These are phyloP conservation scores for Acanthochromis polyacanthus DNA, from an alignment of 2,113 vertebrate genomes.

Conservation along the genomic window DNA sequence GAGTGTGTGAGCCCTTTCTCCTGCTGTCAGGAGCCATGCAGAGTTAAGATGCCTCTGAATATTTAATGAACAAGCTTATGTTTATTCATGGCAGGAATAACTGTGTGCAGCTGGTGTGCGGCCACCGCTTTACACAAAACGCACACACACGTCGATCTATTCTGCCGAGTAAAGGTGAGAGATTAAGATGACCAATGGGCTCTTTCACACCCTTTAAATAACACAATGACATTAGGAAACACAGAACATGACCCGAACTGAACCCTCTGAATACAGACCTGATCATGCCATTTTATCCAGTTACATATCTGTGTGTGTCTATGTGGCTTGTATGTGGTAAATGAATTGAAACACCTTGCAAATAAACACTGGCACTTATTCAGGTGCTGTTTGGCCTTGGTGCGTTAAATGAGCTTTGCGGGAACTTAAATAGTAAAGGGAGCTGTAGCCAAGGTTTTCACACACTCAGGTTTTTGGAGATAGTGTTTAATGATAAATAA, in stretches of 20 bases:
- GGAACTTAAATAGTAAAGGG: neutral
- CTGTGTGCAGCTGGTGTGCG: constrained; percentile 59
- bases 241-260: constrained; percentile 24
- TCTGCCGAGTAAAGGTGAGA: constrained; percentile 60
- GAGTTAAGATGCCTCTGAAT: constrained; percentile 82
- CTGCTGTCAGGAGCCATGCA: constrained; percentile 79
- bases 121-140: constrained; percentile 24
- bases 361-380: constrained; percentile 16
- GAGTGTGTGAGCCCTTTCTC: constrained; percentile 77
- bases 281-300: neutral
- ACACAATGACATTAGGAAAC: constrained; percentile 12
- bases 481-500: neutral
- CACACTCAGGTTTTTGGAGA: neutral
- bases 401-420: constrained; percentile 1
- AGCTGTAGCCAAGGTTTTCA: neutral
- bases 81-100: constrained; percentile 79
- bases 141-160: constrained; percentile 18
- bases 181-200: constrained; percentile 53
- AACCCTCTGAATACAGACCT: neutral
- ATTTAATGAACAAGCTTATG: constrained; percentile 81
- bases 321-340: constrained; percentile 21
- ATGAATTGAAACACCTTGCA: neutral
- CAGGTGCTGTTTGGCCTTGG: constrained; percentile 6
- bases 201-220: constrained; percentile 50
- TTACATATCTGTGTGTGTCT: neutral